Base-by-base conservation (phyloP, 2,797 vertebrate species). In the Florisuga fusca region DNA sequence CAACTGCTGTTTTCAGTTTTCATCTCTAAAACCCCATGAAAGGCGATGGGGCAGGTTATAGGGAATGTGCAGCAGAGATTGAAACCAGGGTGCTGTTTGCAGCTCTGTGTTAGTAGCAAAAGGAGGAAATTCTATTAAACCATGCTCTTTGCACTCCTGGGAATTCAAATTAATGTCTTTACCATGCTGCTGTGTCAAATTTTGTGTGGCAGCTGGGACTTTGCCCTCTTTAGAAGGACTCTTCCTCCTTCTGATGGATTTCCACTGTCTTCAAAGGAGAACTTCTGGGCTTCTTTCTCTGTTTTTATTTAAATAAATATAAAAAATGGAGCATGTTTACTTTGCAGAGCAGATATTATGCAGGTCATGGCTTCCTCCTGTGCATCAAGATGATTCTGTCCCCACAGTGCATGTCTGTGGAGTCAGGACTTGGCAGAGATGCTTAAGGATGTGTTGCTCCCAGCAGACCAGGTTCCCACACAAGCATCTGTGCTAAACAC, bases 401-500 rank as follows among this genome's bases (percentile, higher is more conserved):
- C 41, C 87, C 0, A 4, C 81, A 62, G 79, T 78, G 71, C 73
- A 16, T 81, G 59, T 74, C 62, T 77, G 71, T 63, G 74, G 68
- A 92, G 64, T 73, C n/a, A 68, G 84, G 78, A 62, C 68, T 90
- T 93, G 81, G 94, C 86, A 72, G 94, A 23, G 86, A 81, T 71
- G 59, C 43, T 96, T 57, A 80, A 53, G 81, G 91, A 93, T 58
- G 72, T 81, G 86, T 84, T 0, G 5, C 77, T 62, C 0, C 0
- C 12, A 6, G 58, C 34, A 80, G 23, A 58, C 79, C 3, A 5
- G 5, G 27, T 50, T 81, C 50, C 78, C 90, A 90, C 76, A 20
- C 15, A 21, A 68, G 33, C 74, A 46, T 75, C 73, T 48, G 58
- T 18, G 22, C 79, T 84, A 38, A 94, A 76, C 69, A 48, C 79